Evolutionary conservation across 2,888 invertebrate genomes (phyloP), one percentile per base, ranked within the genome.

Genomic region (Uloborus plumipes): DNA sequence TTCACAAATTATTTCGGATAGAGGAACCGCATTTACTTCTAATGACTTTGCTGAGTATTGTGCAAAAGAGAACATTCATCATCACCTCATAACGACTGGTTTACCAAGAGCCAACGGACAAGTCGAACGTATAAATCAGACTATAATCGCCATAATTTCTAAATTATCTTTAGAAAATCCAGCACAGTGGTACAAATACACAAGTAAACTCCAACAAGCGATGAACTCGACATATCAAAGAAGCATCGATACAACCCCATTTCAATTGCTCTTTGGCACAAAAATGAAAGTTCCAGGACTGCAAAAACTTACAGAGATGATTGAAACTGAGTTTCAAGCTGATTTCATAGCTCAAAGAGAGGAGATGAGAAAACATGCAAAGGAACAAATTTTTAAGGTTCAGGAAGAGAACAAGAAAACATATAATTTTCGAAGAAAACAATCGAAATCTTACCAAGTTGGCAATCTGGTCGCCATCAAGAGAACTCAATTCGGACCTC

Each of bases 1-100:
- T 49, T 66, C n/a, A 4, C 50, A 66, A 20, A 66, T 66, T 49
- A 66, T 66, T 2, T 66, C 50, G 2, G 66, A 66, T 50, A 49
- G n/a, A 66, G 66, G 66, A 31, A 47, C 9, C 0, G 15, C 65
- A 18, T 66, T 66, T 50, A 66, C 50, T n/a, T 49, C 50, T 2
- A 49, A 49, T 64, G 16, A 64, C 31, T 64, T 39, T 64, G n/a
- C 4, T n/a, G 39, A 64, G 31, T 64, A 31, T 16, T 66, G 20
- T 20, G 22, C 50, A 1, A 66, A 66, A 50, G 66, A 66, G 2
- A 49, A 14, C 39, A 66, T 50, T 50, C 2, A 47, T 20, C 66
- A 66, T 22, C 50, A 66, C 49, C 20, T 66, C 14, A 66, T 66
- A 14, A 66, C 66, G n/a, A 66, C 50, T 0, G 50, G 66, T 3